Conservation (phyloP, 2,888 invertebrate species). For the Caenorhabditis wallacei region DNA sequence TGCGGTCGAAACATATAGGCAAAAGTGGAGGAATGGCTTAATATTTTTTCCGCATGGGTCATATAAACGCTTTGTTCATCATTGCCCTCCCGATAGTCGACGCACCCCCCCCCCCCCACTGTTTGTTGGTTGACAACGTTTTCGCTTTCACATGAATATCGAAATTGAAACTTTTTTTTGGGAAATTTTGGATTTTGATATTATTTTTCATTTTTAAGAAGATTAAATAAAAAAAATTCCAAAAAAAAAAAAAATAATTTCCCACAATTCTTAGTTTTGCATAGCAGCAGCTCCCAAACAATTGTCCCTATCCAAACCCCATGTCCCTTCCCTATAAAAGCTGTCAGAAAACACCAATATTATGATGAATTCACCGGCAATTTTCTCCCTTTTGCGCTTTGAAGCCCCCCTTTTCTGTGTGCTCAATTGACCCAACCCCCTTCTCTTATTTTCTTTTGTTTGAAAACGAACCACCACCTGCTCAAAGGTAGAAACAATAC, state of each 20-base stretch:
- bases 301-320: neutral
- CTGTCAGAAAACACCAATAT: conserved; percentile 32
- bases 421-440: conserved; percentile 54
- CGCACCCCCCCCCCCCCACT: conserved; percentile 9
- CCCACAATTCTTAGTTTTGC: neutral
- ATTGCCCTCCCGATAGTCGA: conserved; percentile 24
- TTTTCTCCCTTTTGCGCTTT: conserved; percentile 23
- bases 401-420: conserved; percentile 43
- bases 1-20: conserved; percentile 15
- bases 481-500: conserved; percentile 53
- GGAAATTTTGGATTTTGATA: neutral
- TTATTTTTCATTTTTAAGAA: neutral
- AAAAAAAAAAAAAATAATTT: neutral
- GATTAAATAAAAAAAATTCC: neutral
- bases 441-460: conserved; percentile 43
- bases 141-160: conserved; percentile 25
- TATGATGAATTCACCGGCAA: conserved; percentile 41
- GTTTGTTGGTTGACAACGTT: conserved; percentile 46
- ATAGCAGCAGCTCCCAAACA: neutral
- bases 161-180: conserved; percentile 18
- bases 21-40: conserved; percentile 52
- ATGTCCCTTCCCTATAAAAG: conserved; percentile 9
- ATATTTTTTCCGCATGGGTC: conserved; percentile 55
- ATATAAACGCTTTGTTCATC: conserved; percentile 62
- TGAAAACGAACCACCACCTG: conserved; percentile 53